Conservation (phyloP, 2,797 vertebrate genomes). For the Pantherophis vulpinus region DNA sequence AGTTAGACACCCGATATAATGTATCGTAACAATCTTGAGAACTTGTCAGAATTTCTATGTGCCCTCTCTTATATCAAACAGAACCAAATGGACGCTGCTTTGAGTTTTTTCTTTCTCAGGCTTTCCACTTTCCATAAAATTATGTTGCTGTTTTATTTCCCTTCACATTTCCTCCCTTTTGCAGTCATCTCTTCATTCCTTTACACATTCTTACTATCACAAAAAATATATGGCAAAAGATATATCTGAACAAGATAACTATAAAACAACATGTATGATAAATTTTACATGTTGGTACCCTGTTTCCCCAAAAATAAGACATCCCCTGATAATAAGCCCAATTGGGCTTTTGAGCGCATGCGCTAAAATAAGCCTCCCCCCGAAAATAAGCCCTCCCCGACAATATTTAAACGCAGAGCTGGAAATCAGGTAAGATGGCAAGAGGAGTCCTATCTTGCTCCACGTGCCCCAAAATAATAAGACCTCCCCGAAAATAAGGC, state of each 20-base stretch:
- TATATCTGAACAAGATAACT: background rate
- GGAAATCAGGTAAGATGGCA: too few species aligned
- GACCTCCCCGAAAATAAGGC: too few species aligned
- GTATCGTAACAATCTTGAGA: background rate
- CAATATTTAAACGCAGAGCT: too few species aligned
- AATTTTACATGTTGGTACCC: background rate
- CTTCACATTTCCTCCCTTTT: background rate
- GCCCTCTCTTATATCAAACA: background rate
- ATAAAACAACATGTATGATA: background rate
- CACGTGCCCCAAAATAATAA: too few species aligned
- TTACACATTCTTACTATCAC: background rate
- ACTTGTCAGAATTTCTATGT: background rate
- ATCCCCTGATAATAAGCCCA: too few species aligned
- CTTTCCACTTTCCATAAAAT: background rate
- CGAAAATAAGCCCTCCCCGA: too few species aligned
- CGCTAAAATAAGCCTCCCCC: too few species aligned
- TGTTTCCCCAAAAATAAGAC: too few species aligned
- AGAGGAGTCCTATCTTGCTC: too few species aligned
- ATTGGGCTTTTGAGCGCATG: too few species aligned
- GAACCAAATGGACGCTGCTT: background rate
- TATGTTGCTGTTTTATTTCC: background rate
- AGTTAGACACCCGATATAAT: background rate
- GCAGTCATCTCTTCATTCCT: background rate
- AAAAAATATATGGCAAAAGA: background rate
- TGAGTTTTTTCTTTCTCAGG: background rate